Conservation (phyloP, 2,888 invertebrate genomes). For the Xestoiulus laeticollis region DNA sequence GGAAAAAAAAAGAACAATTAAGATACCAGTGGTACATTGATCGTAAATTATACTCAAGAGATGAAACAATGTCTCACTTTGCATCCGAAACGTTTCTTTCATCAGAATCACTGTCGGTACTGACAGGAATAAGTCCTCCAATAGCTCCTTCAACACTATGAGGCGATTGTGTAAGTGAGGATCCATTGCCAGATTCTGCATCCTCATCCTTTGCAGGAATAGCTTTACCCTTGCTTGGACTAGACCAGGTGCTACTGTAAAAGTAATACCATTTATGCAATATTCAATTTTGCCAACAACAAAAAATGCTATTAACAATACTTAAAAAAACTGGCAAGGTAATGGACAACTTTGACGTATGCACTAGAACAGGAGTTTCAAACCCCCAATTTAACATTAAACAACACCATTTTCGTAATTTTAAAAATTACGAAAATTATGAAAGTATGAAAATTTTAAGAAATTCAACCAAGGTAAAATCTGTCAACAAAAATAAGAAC, state of each 20-base stretch:
- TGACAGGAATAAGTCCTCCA: constrained; percentile 62
- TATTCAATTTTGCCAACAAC: not conserved
- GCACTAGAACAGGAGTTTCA: too few relatives aligned
- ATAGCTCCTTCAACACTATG: constrained; percentile 84
- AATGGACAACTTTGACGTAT: too few relatives aligned
- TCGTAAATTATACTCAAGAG: not conserved
- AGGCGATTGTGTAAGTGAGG: constrained; percentile 92
- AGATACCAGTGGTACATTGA: not conserved
- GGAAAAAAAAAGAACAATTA: constrained; percentile 22
- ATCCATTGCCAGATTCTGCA: constrained; percentile 95
- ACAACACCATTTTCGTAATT: too few relatives aligned
- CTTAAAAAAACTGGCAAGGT: too few relatives aligned
- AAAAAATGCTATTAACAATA: not conserved
- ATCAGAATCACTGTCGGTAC: constrained; percentile 80
- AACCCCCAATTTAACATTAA: too few relatives aligned
- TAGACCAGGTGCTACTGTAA: constrained; percentile 55
- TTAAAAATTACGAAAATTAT: too few relatives aligned
- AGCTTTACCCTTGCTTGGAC: constrained; percentile 51
- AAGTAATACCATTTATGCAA: not conserved
- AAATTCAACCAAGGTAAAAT: too few relatives aligned
- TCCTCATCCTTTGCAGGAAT: constrained; percentile 77
- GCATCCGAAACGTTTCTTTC: constrained; percentile 70
- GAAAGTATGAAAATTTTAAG: too few relatives aligned
- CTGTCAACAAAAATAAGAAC: too few relatives aligned
- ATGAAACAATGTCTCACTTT: constrained; percentile 58